Evolutionary conservation across 2,888 invertebrate genomes (phyloP).

Genomic region (Dermolepida albohirtum): DNA sequence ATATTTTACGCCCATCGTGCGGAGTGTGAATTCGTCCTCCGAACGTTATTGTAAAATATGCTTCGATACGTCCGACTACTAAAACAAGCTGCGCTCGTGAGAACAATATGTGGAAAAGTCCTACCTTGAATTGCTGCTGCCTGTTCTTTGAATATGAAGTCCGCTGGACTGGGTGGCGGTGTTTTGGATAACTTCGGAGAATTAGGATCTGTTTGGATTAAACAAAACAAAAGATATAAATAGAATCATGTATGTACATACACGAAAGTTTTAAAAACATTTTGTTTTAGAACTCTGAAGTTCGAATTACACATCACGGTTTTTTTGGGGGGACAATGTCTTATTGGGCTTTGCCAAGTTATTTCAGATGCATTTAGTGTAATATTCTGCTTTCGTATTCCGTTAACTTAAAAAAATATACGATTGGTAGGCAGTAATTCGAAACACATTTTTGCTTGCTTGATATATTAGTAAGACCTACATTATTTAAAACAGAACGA

Average conservation of each 20-base stretch:
- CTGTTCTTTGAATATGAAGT: slow-evolving; percentile 70
- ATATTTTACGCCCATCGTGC: slow-evolving; percentile 25
- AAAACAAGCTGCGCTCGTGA: slow-evolving; percentile 43
- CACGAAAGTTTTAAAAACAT: neutral
- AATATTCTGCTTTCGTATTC: too few relatives aligned
- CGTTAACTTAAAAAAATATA: too few relatives aligned
- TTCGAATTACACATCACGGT: too few relatives aligned
- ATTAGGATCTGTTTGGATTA: slow-evolving; percentile 66
- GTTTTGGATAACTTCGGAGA: slow-evolving; percentile 76
- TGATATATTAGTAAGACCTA: too few relatives aligned
- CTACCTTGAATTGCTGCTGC: slow-evolving; percentile 66
- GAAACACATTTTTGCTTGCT: too few relatives aligned
- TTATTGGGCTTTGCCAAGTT: too few relatives aligned
- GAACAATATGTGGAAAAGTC: slow-evolving; percentile 47
- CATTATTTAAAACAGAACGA: too few relatives aligned
- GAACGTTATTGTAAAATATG: slow-evolving; percentile 19
- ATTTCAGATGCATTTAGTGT: too few relatives aligned
- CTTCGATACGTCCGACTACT: slow-evolving; percentile 36
- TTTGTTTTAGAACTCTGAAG: neutral
- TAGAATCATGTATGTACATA: neutral
- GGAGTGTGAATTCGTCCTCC: slow-evolving; percentile 4
- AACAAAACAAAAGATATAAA: slow-evolving; percentile 19
- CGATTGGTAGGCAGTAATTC: too few relatives aligned
- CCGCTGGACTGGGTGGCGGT: slow-evolving; percentile 78
- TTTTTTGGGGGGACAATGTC: too few relatives aligned